A percentile compares a stretch with the other conserved stretches of the same genome.
phyloP scores from a whole-genome alignment of 2,113 vertebrate genomes.

The Cavia porcellus region DNA sequence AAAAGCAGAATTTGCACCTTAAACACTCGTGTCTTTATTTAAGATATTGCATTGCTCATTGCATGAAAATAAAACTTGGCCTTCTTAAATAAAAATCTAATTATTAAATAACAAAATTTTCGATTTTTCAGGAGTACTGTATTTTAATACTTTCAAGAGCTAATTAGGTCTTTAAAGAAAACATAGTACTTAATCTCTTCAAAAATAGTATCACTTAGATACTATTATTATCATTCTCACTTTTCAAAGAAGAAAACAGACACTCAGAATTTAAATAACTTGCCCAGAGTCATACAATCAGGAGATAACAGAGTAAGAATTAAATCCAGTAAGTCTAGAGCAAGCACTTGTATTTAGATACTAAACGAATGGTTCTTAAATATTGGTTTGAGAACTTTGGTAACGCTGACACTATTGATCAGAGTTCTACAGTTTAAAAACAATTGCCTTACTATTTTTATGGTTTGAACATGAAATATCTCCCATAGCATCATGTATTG shows the following conservation, averaged over 20 bases:
- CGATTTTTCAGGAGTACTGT: not conserved
- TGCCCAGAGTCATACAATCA: not conserved
- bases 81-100: constrained; percentile 1
- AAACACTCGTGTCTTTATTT: not conserved
- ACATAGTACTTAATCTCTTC: not conserved
- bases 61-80: not conserved
- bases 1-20: not conserved
- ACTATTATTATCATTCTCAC: not conserved
- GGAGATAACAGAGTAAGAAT: not conserved
- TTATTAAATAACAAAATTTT: constrained; percentile 10
- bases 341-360: not conserved
- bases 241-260: not conserved
- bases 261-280: not conserved
- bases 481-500: not conserved
- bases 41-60: not conserved
- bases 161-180: not conserved
- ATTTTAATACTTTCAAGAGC: not conserved
- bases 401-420: not conserved
- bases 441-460: not conserved
- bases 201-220: not conserved
- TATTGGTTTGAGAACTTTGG: not conserved
- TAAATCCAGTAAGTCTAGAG: not conserved
- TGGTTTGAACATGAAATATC: not conserved
- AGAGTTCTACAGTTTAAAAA: not conserved
- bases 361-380: not conserved